Conservation (phyloP, 2,888 invertebrate species). For the Parapristionchus giblindavisi region DNA sequence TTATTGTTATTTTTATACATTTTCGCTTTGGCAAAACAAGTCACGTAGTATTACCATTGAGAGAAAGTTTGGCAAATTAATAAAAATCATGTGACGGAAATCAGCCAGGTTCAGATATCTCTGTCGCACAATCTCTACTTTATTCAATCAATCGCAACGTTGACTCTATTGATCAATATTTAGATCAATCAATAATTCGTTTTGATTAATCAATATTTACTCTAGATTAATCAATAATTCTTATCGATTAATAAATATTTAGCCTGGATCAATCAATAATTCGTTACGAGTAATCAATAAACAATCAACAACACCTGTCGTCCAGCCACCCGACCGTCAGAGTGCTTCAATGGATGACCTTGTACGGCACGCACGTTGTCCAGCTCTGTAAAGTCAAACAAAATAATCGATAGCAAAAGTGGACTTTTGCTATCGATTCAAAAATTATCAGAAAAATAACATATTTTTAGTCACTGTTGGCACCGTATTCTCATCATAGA, state of each 20-base stretch:
- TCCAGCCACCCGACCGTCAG: conserved; percentile 30
- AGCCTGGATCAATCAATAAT: no score
- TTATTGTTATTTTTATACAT: no score
- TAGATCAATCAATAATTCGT: neutral
- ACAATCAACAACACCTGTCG: conserved; percentile 31
- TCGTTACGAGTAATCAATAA: no score
- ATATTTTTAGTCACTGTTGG: no score
- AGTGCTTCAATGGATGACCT: conserved; percentile 35
- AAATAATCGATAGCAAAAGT: neutral
- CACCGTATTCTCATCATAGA: no score
- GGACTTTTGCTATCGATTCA: no score
- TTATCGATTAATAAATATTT: neutral
- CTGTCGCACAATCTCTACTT: neutral
- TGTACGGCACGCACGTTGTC: conserved; percentile 5
- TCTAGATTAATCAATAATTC: neutral
- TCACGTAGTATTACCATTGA: no score
- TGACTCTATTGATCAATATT: neutral
- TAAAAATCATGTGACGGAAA: no score
- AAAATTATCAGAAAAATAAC: no score
- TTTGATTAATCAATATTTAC: neutral
- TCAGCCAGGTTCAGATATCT: no score
- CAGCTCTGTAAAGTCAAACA: neutral
- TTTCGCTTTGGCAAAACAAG: no score
- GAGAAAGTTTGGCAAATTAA: no score
- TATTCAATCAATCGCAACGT: neutral